These are phyloP conservation scores for Ichneumoninae sp. DNA, from an alignment of 2,888 invertebrate genomes.

Conservation along the genomic window DNA sequence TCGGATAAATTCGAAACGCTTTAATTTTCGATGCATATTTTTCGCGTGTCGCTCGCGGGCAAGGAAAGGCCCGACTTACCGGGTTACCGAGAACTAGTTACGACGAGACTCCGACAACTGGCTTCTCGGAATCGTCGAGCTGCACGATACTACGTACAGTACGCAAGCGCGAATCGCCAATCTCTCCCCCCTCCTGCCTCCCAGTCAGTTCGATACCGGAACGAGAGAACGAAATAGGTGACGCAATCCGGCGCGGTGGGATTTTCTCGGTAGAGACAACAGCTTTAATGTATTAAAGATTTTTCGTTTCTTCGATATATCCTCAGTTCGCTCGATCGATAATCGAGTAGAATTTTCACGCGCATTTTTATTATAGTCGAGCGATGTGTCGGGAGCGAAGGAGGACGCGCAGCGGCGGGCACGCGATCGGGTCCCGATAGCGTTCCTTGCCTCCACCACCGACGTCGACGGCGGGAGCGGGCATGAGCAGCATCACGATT, in stretches of 20 bases:
- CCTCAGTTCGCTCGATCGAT: neutral
- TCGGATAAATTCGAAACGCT: neutral
- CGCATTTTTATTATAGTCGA: neutral
- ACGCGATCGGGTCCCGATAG: slow-evolving; percentile 44
- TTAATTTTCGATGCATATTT: neutral
- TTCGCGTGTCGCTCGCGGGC: neutral
- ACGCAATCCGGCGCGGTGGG: slow-evolving; percentile 32
- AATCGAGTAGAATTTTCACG: neutral
- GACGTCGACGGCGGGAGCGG: slow-evolving; percentile 4
- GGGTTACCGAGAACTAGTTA: neutral
- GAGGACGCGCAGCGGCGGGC: slow-evolving; percentile 49
- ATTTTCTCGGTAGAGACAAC: slow-evolving; percentile 5
- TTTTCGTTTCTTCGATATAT: neutral
- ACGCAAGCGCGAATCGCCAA: slow-evolving; percentile 41
- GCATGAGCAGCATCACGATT: slow-evolving; percentile 72
- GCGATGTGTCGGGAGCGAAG: neutral
- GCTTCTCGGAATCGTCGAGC: slow-evolving; percentile 56
- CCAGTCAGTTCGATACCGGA: slow-evolving; percentile 33
- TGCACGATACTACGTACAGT: slow-evolving; percentile 25
- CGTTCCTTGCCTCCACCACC: slow-evolving; percentile 21
- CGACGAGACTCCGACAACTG: slow-evolving; percentile 38
- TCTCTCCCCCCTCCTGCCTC: neutral
- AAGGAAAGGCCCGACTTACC: neutral
- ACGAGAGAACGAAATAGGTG: slow-evolving; percentile 35
- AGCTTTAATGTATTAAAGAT: neutral